A percentile compares a stretch with the other conserved stretches of the same genome.
Evolutionary conservation across 2,888 invertebrate genomes (phyloP).

Genomic region (Diarsia rubi): DNA sequence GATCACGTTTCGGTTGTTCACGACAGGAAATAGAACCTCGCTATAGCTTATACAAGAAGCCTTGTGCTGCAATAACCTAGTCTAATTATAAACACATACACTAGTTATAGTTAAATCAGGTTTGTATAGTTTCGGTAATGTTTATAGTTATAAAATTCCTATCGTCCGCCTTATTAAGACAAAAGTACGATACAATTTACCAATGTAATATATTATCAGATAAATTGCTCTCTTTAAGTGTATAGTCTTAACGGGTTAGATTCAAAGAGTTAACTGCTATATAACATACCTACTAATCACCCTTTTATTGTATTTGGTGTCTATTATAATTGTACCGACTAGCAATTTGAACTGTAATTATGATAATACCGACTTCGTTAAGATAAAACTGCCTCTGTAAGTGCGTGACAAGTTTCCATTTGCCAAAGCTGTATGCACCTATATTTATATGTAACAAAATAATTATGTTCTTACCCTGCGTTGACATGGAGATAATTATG

Average conservation of each 20-base stretch:
- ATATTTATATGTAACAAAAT: not conserved
- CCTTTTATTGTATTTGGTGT: conserved; percentile 19
- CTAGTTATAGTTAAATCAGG: conserved; percentile 42
- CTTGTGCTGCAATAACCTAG: conserved; percentile 51
- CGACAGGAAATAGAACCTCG: conserved; percentile 52
- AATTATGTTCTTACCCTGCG: not conserved
- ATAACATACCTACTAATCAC: not conserved
- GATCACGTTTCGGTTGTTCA: conserved; percentile 52
- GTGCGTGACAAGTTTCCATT: conserved; percentile 13
- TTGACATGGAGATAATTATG: not conserved
- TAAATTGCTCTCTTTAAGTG: not conserved
- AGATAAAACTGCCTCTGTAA: not conserved
- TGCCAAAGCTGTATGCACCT: not conserved
- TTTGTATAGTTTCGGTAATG: conserved; percentile 28
- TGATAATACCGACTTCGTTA: conserved; percentile 26
- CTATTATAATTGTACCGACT: not conserved
- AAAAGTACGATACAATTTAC: not conserved
- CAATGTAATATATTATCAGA: not conserved
- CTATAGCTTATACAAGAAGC: conserved; percentile 52
- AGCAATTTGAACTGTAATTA: conserved; percentile 29
- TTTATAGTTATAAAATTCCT: not conserved
- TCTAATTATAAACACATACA: conserved; percentile 39
- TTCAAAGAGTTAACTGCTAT: not conserved
- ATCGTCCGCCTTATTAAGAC: not conserved
- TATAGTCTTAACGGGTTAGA: not conserved